phyloP scores from a whole-genome alignment of 2,113 vertebrate species.

The Antigone vipio region DNA sequence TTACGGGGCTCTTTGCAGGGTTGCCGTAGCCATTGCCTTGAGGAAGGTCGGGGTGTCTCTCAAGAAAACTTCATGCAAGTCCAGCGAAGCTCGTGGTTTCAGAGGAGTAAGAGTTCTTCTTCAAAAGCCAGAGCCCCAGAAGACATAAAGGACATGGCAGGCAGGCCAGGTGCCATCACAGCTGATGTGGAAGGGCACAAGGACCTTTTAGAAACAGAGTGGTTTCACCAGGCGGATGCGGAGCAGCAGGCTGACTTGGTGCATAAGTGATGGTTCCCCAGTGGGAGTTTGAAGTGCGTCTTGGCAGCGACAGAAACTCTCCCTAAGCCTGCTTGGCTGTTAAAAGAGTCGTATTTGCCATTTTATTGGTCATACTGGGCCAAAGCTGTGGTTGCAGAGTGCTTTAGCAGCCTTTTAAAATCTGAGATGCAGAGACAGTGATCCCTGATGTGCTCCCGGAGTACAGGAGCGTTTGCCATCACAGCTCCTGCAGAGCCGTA shows the following conservation, averaged over 20 bases:
- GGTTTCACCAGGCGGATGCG: not conserved
- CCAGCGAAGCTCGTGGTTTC: not conserved
- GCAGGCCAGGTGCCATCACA: not conserved
- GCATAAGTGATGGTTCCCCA: not conserved
- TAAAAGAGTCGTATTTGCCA: not conserved
- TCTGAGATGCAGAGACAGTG: not conserved
- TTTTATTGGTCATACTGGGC: too few relatives aligned
- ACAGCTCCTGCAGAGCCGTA: not conserved
- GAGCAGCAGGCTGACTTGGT: not conserved
- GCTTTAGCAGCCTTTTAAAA: not conserved
- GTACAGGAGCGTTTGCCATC: not conserved
- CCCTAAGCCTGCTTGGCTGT: not conserved
- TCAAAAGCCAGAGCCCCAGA: not conserved
- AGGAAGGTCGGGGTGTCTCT: too few relatives aligned
- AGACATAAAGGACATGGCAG: not conserved
- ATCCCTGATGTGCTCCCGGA: not conserved
- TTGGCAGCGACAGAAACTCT: not conserved
- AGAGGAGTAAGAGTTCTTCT: not conserved
- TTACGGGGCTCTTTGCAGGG: too few relatives aligned
- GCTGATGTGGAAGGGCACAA: not conserved
- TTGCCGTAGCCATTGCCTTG: fast-evolving
- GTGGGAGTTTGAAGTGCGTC: not conserved
- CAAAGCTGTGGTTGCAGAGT: not conserved
- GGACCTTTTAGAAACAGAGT: not conserved
- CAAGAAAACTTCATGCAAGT: not conserved